phyloP scores from a whole-genome alignment of 1,140 invertebrate genomes.

The Zelostemma sp. region DNA sequence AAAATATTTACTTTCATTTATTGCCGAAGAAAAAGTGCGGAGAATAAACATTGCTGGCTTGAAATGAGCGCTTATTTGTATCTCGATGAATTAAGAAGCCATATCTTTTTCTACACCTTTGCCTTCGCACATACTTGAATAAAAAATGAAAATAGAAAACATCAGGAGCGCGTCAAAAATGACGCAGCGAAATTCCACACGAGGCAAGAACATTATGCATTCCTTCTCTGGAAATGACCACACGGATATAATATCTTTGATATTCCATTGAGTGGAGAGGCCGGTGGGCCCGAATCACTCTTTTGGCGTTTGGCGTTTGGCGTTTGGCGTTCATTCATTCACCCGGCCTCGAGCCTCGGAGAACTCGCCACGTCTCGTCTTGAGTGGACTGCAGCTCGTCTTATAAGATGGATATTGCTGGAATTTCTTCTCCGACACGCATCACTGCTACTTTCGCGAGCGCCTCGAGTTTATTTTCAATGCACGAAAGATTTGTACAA shows the following conservation, averaged over 20 bases:
- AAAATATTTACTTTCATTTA: not conserved
- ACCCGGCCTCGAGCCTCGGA: conserved; percentile 27
- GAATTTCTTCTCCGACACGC: conserved; percentile 62
- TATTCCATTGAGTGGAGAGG: conserved; percentile 57
- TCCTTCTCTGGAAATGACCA: conserved; percentile 59
- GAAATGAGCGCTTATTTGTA: conserved; percentile 49
- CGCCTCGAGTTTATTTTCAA: conserved; percentile 27
- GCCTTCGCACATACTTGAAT: conserved; percentile 21
- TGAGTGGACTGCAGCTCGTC: conserved; percentile 52
- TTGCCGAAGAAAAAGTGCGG: conserved; percentile 23
- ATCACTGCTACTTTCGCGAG: conserved; percentile 47
- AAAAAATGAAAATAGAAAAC: conserved; percentile 33
- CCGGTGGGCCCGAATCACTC: conserved; percentile 56
- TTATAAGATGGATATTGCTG: conserved; percentile 60
- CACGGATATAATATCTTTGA: conserved; percentile 61
- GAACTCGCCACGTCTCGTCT: conserved; percentile 21
- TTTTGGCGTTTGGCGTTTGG: no score
- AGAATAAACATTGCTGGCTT: conserved; percentile 43
- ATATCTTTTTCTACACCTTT: conserved; percentile 48
- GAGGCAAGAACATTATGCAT: conserved; percentile 49
- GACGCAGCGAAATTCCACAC: conserved; percentile 54
- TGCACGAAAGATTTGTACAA: conserved; percentile 47
- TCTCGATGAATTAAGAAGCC: conserved; percentile 46
- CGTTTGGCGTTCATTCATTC: conserved; percentile 43
- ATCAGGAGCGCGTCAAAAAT: conserved; percentile 37